Conservation (phyloP, 2,888 invertebrate species). For the Synanthedon vespiformis region DNA sequence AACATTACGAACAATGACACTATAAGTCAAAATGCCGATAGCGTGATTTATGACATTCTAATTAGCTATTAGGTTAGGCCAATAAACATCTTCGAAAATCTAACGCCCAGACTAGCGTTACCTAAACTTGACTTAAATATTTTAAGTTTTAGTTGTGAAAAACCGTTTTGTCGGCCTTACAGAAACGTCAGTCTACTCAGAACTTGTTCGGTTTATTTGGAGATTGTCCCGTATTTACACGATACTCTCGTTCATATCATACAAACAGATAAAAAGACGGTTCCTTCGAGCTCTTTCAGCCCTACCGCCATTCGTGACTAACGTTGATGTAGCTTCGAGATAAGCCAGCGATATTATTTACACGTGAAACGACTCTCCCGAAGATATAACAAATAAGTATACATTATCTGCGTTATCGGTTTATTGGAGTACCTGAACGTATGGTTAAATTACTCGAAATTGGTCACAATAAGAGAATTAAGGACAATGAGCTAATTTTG, state of each 20-base stretch:
- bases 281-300: conserved; percentile 30
- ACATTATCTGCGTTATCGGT: not conserved
- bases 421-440: not conserved
- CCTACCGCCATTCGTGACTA: conserved; percentile 52
- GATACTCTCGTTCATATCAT: conserved; percentile 28
- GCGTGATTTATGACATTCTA: no score
- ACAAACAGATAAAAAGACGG: conserved; percentile 36
- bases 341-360: conserved; percentile 49
- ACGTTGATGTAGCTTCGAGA: conserved; percentile 45
- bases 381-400: conserved; percentile 15
- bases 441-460: not conserved
- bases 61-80: no score
- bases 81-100: no score
- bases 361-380: conserved; percentile 25
- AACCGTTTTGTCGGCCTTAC: no score
- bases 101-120: no score
- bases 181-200: not conserved
- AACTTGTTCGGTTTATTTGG: not conserved
- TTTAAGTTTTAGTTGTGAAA: no score
- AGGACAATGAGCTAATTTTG: not conserved
- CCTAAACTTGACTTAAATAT: no score
- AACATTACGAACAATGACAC: no score
- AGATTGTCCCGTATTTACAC: conserved; percentile 17
- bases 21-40: no score
- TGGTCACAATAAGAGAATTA: not conserved